Conservation (phyloP, 1,140 invertebrate species). For the Parapsyche elsis region DNA sequence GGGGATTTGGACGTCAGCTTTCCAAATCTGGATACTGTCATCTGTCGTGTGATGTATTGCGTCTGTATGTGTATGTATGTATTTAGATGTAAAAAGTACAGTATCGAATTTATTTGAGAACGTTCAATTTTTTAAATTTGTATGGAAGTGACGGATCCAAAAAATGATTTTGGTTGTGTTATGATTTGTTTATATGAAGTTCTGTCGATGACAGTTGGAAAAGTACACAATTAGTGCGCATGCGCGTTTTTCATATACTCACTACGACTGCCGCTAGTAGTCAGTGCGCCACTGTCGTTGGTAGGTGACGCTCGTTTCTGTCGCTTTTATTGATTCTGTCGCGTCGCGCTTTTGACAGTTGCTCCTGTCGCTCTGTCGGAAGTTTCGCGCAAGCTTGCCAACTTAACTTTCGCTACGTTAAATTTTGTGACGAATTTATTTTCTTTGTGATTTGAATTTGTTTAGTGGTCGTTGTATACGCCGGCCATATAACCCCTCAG, state of each 20-base stretch:
- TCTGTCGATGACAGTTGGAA: no score
- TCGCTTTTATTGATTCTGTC: constrained; percentile 4
- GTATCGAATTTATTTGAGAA: no score
- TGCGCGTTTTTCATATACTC: neutral
- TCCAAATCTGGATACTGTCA: no score
- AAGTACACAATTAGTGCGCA: neutral
- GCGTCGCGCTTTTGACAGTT: neutral
- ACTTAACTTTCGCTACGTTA: neutral
- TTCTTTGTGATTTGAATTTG: neutral
- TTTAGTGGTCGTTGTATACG: neutral
- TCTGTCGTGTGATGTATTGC: no score
- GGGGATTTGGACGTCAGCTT: no score
- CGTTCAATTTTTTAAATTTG: no score
- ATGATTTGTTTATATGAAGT: no score
- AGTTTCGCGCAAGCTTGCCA: neutral
- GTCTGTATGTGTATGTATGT: no score
- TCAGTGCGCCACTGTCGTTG: constrained; percentile 18
- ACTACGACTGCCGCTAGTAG: neutral
- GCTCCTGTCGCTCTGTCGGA: neutral
- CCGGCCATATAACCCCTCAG: neutral
- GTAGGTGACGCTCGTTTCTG: neutral
- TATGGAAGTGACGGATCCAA: no score
- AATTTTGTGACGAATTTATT: neutral
- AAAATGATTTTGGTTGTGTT: no score
- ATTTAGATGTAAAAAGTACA: no score